Base-by-base conservation (phyloP, 2,888 invertebrate species). In the Galeopsomyia nigrocyanea region DNA sequence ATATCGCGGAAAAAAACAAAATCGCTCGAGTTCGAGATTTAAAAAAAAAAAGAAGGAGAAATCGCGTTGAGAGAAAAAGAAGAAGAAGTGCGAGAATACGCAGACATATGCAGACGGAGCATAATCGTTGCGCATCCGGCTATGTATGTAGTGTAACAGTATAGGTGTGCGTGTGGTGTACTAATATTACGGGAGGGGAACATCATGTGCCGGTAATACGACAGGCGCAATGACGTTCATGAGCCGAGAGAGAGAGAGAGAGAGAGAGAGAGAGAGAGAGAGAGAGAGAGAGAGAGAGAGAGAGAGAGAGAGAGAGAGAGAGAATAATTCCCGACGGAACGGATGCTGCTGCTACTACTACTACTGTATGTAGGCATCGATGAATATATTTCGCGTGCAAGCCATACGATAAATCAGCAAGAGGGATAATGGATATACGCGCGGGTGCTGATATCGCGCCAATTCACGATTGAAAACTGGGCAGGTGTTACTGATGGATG, bases 171-270 rank as follows among this genome's bases (percentile, higher is more conserved):
- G 26, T 68, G 75, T 56, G 66, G 66, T 73, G 76, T 79, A 77
- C 78, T 76, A 75, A 78, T 77, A 78, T 71, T 46, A 58, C 62
- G 53, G 31, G 39, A 57, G 39, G 39, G 39, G 39, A 39, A 39
- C 39, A 39, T 39, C 39, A 39, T 26, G 26, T 39, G 31, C 31
- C 50, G 7, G 57, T 78, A 78, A 79, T 76, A 65, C 63, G 77
- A 77, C 78, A 75, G 71, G 73, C 67, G 68, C 73, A 71, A 77
- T 77, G 78, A 76, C 76, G 75, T 75, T 57, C 66, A 72, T 71
- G 74, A 77, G 73, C 72, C 75, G 68, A 68, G 56, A 26, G 26
- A 26, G 26, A 26, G 26, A 26, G 26, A 26, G 26, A 26, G 26
- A 26, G 26, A 26, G 26, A 26, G 26, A 26, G 51, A 19, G 26